Conservation (phyloP, 1,140 invertebrate species). For the Leptinotarsa defecta region DNA sequence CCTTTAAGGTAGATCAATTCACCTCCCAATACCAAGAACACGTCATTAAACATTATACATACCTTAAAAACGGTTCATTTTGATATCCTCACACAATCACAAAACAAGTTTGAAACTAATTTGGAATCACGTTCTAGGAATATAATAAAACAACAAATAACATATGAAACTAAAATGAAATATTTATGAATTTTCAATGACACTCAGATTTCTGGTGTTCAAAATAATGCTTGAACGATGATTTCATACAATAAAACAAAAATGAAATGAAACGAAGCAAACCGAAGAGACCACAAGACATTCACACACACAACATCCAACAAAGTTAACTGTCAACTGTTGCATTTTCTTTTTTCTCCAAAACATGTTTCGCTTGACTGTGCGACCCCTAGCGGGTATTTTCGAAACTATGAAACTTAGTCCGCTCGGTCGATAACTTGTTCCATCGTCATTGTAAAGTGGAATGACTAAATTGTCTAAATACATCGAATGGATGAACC, state of each 20-base stretch:
- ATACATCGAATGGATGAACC: too few species aligned
- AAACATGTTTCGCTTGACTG: not conserved
- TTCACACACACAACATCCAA: constrained; percentile 28
- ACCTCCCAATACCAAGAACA: too few species aligned
- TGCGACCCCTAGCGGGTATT: not conserved
- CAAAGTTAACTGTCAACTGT: constrained; percentile 37
- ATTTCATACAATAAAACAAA: not conserved
- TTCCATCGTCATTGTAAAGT: not conserved
- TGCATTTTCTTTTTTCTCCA: constrained; percentile 24
- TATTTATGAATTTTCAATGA: too few species aligned
- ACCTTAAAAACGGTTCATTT: not conserved
- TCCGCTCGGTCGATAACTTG: not conserved
- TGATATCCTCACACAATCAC: constrained; percentile 8
- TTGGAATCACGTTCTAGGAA: not conserved
- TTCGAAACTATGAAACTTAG: not conserved
- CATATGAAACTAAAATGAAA: not conserved
- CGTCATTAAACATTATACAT: not conserved
- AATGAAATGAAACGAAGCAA: constrained; percentile 13
- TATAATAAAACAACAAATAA: not conserved
- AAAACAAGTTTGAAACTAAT: constrained; percentile 1
- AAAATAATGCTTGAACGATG: too few species aligned
- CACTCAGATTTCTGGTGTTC: too few species aligned
- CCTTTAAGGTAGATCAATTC: too few species aligned
- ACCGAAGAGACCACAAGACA: constrained; percentile 4
- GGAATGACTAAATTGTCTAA: too few species aligned